These are phyloP conservation scores for Heliconius nattereri DNA, from an alignment of 1,140 invertebrate species.

Conservation along the genomic window DNA sequence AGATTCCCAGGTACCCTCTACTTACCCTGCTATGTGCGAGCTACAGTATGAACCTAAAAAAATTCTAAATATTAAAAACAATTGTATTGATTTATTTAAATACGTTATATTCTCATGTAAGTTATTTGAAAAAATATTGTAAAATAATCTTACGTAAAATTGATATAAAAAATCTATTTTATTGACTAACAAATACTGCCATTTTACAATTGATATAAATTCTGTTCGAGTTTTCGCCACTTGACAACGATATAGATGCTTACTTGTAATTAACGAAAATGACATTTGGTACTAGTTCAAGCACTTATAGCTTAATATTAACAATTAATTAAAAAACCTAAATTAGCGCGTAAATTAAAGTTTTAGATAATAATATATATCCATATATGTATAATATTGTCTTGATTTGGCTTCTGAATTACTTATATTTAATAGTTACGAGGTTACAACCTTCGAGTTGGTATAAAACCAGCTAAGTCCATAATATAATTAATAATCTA, in stretches of 20 bases:
- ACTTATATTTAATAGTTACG: neutral
- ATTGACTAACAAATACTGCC: no score
- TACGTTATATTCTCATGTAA: no score
- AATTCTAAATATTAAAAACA: no score
- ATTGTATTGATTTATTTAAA: no score
- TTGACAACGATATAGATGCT: neutral
- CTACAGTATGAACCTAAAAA: no score
- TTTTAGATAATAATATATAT: neutral
- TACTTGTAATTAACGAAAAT: no score
- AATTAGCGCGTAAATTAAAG: neutral
- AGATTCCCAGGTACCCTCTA: no score
- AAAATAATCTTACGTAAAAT: no score
- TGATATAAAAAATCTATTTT: no score
- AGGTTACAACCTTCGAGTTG: slow-evolving; percentile 6
- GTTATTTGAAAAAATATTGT: no score
- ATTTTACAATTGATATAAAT: no score
- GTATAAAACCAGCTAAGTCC: neutral
- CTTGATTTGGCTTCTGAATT: neutral
- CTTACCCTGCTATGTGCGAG: no score
- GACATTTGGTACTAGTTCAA: neutral
- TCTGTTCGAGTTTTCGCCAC: neutral
- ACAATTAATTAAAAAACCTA: neutral
- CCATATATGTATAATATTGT: neutral
- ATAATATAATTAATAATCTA: slow-evolving; percentile 11
- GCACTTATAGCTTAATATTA: neutral